phyloP scores from a whole-genome alignment of 2,888 invertebrate species.

The Thyatira batis region DNA sequence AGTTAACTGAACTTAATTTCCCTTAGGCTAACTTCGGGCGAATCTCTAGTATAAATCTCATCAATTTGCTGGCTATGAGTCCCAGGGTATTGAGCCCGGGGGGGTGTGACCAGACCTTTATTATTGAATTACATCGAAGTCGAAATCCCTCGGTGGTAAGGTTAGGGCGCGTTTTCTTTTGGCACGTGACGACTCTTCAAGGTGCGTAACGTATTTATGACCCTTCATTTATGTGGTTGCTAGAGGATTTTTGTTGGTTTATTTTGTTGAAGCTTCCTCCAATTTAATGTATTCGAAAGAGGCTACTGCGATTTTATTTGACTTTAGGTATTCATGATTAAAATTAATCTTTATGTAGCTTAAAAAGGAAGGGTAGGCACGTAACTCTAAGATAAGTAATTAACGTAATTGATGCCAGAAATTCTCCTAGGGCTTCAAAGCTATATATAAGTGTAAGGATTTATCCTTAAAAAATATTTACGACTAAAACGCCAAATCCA shows the following conservation, averaged over 20 bases:
- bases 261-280: not conserved
- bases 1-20: slow-evolving; percentile 72
- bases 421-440: too few species aligned
- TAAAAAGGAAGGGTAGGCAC: too few species aligned
- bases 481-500: too few species aligned
- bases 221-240: slow-evolving; percentile 1
- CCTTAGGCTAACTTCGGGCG: slow-evolving; percentile 66
- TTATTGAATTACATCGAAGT: slow-evolving; percentile 67
- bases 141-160: slow-evolving; percentile 28
- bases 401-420: too few species aligned
- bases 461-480: too few species aligned
- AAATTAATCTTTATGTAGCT: too few species aligned
- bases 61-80: slow-evolving; percentile 70
- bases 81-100: slow-evolving; percentile 37
- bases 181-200: slow-evolving; percentile 38
- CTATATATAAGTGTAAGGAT: too few species aligned
- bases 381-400: too few species aligned
- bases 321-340: too few species aligned
- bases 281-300: not conserved
- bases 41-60: slow-evolving; percentile 73
- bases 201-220: slow-evolving; percentile 45
- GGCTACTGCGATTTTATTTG: too few species aligned
- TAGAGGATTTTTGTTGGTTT: not conserved
- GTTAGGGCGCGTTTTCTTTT: slow-evolving; percentile 27
- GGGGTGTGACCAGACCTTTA: slow-evolving; percentile 53